These are phyloP conservation scores for Stegana nigrithorax DNA, from an alignment of 2,888 invertebrate genomes.

Conservation along the genomic window DNA sequence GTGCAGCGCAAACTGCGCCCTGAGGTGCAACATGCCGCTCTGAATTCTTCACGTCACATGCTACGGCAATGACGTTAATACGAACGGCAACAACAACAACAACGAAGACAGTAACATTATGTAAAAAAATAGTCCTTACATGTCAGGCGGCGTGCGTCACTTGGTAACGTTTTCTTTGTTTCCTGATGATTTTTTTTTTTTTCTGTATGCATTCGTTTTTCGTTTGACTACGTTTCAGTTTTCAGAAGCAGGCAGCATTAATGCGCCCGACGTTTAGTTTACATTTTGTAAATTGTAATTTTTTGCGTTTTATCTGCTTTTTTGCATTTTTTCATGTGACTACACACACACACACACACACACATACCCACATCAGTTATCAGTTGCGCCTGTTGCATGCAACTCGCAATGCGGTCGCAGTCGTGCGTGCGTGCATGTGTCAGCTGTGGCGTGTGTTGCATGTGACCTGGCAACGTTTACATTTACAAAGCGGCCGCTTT, in stretches of 20 bases:
- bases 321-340: slow-evolving; percentile 33
- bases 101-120: too few species aligned
- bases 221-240: background rate
- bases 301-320: slow-evolving; percentile 37
- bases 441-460: slow-evolving; percentile 4
- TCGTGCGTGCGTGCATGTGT: slow-evolving; percentile 27
- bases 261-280: slow-evolving; percentile 27
- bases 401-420: background rate
- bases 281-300: slow-evolving; percentile 17
- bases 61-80: too few species aligned
- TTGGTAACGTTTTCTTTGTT: background rate
- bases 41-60: background rate
- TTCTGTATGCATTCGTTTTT: slow-evolving; percentile 3
- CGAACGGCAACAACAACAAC: too few species aligned
- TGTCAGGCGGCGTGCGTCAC: too few species aligned
- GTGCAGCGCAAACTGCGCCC: background rate
- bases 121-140: too few species aligned
- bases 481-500: too few species aligned
- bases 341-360: slow-evolving; percentile 10
- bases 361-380: too few species aligned
- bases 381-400: background rate
- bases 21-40: background rate
- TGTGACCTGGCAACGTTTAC: too few species aligned
- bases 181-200: background rate
- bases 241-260: background rate